These are phyloP conservation scores for Sardinella longiceps DNA, from an alignment of 2,797 vertebrate genomes.

Conservation along the genomic window DNA sequence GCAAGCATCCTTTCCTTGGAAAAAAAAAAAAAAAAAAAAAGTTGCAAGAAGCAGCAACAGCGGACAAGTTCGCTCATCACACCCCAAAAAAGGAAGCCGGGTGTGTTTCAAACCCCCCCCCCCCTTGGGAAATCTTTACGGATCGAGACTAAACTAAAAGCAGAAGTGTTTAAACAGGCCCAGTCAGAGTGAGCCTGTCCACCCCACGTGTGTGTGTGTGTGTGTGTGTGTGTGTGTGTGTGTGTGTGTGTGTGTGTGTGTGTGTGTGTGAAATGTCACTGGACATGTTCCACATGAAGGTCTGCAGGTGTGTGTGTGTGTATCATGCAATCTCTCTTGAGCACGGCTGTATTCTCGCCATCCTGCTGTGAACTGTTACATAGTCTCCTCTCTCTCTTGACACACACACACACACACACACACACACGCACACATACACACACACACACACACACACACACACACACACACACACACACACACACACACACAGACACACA, in stretches of 20 bases:
- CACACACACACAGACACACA: background rate
- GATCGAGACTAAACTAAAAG: slow-evolving; percentile 24
- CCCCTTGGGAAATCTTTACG: background rate
- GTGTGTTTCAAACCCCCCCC: background rate
- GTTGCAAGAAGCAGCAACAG: background rate
- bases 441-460: background rate
- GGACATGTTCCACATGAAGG: background rate
- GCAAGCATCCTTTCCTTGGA: background rate
- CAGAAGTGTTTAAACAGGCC: slow-evolving; percentile 24
- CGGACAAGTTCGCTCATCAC: background rate
- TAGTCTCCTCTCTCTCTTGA: background rate
- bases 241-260: slow-evolving; percentile 11
- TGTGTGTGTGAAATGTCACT: background rate
- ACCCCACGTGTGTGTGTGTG: background rate
- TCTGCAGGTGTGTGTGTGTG: background rate
- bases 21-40: background rate
- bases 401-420: background rate
- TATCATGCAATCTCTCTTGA: background rate
- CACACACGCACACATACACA: background rate
- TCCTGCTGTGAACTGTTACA: background rate
- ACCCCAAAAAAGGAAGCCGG: slow-evolving; percentile 4
- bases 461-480: background rate
- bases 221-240: slow-evolving; percentile 11
- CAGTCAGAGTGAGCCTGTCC: slow-evolving; percentile 5
- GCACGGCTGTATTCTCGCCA: background rate